Evolutionary conservation across 2,113 vertebrate species (phyloP).

Genomic region (Upupa epops): DNA sequence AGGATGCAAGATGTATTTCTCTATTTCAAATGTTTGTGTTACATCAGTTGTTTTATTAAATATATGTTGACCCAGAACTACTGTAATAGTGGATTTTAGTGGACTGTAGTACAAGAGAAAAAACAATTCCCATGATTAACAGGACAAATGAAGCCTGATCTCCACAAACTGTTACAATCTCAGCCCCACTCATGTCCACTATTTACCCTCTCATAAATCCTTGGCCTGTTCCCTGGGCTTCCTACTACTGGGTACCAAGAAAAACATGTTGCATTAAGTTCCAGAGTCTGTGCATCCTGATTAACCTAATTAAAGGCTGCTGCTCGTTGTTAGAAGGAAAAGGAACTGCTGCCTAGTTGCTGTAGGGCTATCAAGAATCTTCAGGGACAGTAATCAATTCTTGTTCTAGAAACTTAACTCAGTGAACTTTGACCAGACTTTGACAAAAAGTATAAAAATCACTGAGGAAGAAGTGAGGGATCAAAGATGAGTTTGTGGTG

Average conservation of each 20-base stretch:
- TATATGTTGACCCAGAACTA: conserved; percentile 92
- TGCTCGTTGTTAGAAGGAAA: neutral
- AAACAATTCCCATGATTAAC: neutral
- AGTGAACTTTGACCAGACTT: neutral
- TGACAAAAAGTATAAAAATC: neutral
- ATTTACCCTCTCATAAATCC: neutral
- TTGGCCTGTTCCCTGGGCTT: neutral
- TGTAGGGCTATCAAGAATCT: neutral
- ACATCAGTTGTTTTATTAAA: conserved; percentile 84
- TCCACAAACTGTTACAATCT: neutral
- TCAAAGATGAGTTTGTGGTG: neutral
- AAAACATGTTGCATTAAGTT: neutral
- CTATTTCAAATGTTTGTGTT: conserved; percentile 82
- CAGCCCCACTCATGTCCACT: neutral
- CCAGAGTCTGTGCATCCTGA: neutral
- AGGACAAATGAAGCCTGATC: neutral
- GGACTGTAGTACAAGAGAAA: conserved; percentile 75
- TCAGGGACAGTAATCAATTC: neutral
- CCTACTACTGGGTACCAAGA: neutral
- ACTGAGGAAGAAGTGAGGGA: neutral
- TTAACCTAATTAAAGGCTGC: neutral
- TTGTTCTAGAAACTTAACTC: neutral
- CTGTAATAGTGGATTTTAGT: conserved; percentile 74
- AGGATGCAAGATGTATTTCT: conserved; percentile 83
- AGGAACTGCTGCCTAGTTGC: neutral